Base-by-base conservation (phyloP, 2,888 invertebrate species). In the Napeogenes sylphis region DNA sequence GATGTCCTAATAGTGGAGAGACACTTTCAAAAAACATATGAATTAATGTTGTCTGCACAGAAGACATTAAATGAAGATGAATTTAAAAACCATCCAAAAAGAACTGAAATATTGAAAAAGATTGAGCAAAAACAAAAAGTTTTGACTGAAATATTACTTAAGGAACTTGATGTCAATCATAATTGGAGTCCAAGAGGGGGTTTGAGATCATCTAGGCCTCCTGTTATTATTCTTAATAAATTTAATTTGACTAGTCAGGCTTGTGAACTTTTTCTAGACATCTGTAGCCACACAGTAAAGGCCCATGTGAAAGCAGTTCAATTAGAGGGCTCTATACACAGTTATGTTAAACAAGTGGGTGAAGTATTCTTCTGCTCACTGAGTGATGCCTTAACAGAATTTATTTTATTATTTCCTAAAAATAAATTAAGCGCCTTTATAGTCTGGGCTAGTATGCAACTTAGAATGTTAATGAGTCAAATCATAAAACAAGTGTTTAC, bases 1-100 rank as follows among this genome's bases (percentile, higher is more conserved):
- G 98, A 99, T 90, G 98, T 98, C 13, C 93, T 95, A 73, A 96
- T 99, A 70, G 99, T 98, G 0, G 98, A 99, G 84, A 93, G 99
- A 73, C 97, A 98, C 84, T 99, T 99, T 79, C 97, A 98, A 82
- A 97, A 96, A 77, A 98, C 98, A 1, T 95, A 97, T 69, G 93
- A 93, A 68, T 89, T 98, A 13, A 93, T 98, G 71, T 94, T 95
- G 38, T 78, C 80, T 59, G 90, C 91, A 30, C 90, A 90, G 68
- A 85, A 82, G 61, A 78, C 82, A 45, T 77, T 91, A 63, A 84
- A 80, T 59, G 79, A 81, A 12, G 86, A 85, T 56, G 90, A 90
- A 72, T 87, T 78, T 62, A 85, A 83, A 69, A 79, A 64, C 67
- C 87, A 90, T 70, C 90, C 90, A 59, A 83, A 84, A 67, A 83